These are phyloP conservation scores for Phrynocephalus forsythii DNA, from an alignment of 2,797 vertebrate species.

Conservation along the genomic window DNA sequence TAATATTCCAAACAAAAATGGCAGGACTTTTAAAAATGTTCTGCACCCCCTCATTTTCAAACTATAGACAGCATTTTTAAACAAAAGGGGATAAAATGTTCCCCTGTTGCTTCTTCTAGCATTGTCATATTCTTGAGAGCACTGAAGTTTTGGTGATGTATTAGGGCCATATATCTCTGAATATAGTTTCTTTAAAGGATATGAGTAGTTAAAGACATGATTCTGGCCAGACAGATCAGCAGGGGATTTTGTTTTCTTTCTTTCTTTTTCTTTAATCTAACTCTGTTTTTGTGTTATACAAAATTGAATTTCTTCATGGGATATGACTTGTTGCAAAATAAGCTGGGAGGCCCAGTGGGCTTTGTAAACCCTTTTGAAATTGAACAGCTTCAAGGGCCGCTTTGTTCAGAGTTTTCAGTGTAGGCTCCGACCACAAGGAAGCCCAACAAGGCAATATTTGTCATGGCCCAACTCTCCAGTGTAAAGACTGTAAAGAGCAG, in stretches of 20 bases:
- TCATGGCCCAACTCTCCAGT: conserved; percentile 61
- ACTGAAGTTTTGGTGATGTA: conserved; percentile 75
- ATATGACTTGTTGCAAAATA: conserved; percentile 83
- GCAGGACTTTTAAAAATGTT: neutral
- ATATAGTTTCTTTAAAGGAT: conserved; percentile 76
- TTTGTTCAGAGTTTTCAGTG: conserved; percentile 75
- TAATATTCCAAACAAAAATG: neutral
- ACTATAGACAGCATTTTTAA: conserved; percentile 28
- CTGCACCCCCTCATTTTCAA: neutral
- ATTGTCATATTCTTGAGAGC: conserved; percentile 77
- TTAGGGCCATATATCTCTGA: conserved; percentile 76
- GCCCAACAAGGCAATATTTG: conserved; percentile 53
- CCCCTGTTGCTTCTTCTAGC: conserved; percentile 70
- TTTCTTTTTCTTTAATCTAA: conserved; percentile 79
- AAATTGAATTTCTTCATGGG: conserved; percentile 83
- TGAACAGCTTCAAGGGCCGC: conserved; percentile 77
- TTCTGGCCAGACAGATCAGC: conserved; percentile 80
- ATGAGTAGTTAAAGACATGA: conserved; percentile 75
- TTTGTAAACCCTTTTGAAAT: conserved; percentile 79
- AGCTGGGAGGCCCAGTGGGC: conserved; percentile 79
- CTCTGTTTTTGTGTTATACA: conserved; percentile 76
- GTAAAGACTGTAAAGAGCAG: conserved; percentile 56
- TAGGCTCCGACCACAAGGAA: conserved; percentile 46
- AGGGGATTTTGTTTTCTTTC: conserved; percentile 72
- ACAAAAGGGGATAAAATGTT: conserved; percentile 55